A percentile compares a stretch with the other conserved stretches of the same genome.
Conservation (phyloP, 64 coral and sea anemone genomes). For the Stichodactyla helianthus region DNA sequence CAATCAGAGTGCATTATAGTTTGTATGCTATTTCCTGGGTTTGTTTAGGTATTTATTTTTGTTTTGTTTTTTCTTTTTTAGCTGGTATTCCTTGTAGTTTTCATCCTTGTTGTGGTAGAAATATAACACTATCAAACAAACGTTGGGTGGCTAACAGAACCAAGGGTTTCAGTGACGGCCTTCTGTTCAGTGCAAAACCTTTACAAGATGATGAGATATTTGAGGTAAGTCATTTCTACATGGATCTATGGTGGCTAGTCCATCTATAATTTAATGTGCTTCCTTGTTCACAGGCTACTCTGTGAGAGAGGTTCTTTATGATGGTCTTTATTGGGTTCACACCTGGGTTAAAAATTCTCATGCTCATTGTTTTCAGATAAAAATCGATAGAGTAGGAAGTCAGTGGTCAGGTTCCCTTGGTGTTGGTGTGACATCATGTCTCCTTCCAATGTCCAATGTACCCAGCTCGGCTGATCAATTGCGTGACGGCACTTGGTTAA, state of each 20-base stretch:
- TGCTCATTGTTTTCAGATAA: constrained; percentile 37
- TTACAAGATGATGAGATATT: constrained; percentile 89
- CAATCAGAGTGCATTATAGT: no score
- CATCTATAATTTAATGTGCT: neutral
- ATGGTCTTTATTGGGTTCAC: no score
- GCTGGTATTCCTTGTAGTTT: constrained; percentile 61
- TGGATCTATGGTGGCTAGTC: no score
- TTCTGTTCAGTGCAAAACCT: constrained; percentile 83
- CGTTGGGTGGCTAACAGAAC: constrained; percentile 53
- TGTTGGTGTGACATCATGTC: constrained; percentile 59
- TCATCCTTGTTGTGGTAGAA: constrained; percentile 84
- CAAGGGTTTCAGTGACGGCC: constrained; percentile 59
- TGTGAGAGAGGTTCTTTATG: no score
- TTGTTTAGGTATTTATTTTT: neutral
- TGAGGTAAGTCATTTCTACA: constrained; percentile 48
- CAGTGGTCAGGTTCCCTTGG: constrained; percentile 56
- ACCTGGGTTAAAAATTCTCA: no score
- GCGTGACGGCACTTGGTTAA: constrained; percentile 38
- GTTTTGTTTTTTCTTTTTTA: constrained; percentile 10
- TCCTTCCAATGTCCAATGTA: constrained; percentile 44
- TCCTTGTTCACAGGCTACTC: neutral
- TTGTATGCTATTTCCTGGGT: neutral
- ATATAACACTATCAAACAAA: constrained; percentile 68
- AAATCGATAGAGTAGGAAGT: constrained; percentile 45
- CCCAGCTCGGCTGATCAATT: constrained; percentile 26